Percentiles rank a stretch among this genome's conserved stretches.
phyloP scores from a whole-genome alignment of 1,140 invertebrate genomes.

The Schlechtendalia chinensis region DNA sequence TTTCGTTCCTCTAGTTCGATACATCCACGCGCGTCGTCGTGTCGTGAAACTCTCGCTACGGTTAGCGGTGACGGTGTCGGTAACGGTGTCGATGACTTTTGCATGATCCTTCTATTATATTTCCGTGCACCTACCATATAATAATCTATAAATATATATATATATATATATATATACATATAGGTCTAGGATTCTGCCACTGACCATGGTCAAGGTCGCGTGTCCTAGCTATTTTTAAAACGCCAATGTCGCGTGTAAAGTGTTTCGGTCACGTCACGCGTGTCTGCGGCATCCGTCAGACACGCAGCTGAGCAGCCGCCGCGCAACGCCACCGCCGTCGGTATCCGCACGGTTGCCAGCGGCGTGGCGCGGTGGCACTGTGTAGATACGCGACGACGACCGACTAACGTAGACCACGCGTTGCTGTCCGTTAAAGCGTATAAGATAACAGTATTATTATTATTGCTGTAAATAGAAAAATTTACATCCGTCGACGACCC shows the following conservation, averaged over 20 bases:
- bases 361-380: not conserved
- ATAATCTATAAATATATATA: not conserved
- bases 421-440: no score
- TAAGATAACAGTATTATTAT: no score
- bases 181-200: slow-evolving; percentile 26
- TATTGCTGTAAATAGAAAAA: no score
- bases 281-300: slow-evolving; percentile 48
- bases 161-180: not conserved
- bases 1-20: no score
- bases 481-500: no score
- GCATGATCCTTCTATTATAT: no score
- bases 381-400: not conserved
- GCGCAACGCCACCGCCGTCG: not conserved
- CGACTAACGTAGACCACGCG: no score
- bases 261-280: slow-evolving; percentile 47
- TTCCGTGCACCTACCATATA: not conserved
- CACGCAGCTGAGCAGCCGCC: slow-evolving; percentile 39
- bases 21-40: no score
- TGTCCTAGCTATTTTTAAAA: slow-evolving; percentile 44
- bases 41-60: no score
- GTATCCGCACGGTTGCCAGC: not conserved
- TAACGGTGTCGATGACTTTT: no score
- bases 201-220: slow-evolving; percentile 49
- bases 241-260: slow-evolving; percentile 46
- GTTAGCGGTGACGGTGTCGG: no score